Evolutionary conservation across 2,888 invertebrate genomes (phyloP).

Genomic region (Epinotia brunnichana): DNA sequence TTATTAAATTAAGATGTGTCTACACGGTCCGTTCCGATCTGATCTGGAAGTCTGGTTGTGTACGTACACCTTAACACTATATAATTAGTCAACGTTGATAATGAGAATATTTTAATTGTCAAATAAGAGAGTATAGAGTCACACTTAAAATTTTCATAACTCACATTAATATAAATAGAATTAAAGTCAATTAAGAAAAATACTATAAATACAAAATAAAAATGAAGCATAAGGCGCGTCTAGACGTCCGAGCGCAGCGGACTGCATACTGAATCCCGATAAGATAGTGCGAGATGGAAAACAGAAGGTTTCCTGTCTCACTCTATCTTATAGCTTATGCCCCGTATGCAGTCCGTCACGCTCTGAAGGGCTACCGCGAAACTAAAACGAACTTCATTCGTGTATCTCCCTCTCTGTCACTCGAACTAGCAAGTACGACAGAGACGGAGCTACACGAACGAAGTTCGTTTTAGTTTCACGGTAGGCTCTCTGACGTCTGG

Average conservation of each 20-base stretch:
- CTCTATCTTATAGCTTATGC: neutral
- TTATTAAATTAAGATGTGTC: conserved; percentile 17
- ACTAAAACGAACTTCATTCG: no score
- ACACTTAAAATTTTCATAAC: conserved; percentile 30
- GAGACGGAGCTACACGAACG: no score
- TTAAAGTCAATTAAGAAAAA: conserved; percentile 40
- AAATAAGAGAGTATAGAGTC: conserved; percentile 26
- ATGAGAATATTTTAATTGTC: conserved; percentile 38
- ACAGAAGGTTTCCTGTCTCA: no score
- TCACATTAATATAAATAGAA: conserved; percentile 29
- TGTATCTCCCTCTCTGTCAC: no score
- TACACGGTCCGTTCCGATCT: conserved; percentile 17
- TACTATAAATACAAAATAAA: conserved; percentile 8
- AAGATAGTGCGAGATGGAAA: no score
- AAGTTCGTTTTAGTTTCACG: no score
- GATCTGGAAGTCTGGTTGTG: conserved; percentile 11
- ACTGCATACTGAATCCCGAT: no score
- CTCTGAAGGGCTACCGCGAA: no score
- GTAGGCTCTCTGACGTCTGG: no score
- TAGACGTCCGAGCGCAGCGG: no score
- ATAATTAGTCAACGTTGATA: conserved; percentile 31
- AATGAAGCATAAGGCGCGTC: neutral
- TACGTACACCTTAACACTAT: conserved; percentile 27
- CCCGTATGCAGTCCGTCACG: no score
- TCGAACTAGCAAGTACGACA: no score